phyloP scores from a whole-genome alignment of 2,888 invertebrate genomes.

The Brenthis ino region DNA sequence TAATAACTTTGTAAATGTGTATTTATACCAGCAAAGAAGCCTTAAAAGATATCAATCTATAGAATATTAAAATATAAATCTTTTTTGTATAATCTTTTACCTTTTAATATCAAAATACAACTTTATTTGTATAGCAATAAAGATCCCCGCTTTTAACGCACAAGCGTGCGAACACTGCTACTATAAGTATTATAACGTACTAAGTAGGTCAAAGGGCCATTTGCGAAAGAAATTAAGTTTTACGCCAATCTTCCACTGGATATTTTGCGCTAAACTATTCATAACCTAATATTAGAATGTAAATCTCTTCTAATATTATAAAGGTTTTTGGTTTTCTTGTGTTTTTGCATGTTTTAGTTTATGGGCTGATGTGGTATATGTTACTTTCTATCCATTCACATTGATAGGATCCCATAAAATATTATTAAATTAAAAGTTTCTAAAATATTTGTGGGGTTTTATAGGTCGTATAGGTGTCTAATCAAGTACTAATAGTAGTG shows the following conservation, averaged over 20 bases:
- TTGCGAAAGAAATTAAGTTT: conserved; percentile 20
- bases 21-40: not conserved
- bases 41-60: conserved; percentile 7
- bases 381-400: no score
- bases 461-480: no score
- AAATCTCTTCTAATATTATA: no score
- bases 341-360: no score
- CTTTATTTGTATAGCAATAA: conserved; percentile 10
- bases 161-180: conserved; percentile 13
- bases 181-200: conserved; percentile 7
- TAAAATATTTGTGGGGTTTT: no score
- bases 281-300: no score
- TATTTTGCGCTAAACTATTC: not conserved
- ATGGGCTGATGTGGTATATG: no score
- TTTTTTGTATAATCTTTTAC: conserved; percentile 4
- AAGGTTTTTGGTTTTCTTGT: no score
- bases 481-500: no score
- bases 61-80: not conserved
- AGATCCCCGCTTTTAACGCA: conserved; percentile 5
- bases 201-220: conserved; percentile 23
- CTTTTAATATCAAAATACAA: not conserved
- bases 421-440: no score
- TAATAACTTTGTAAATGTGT: conserved; percentile 1
- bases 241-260: conserved; percentile 15
- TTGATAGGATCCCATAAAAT: no score